Evolutionary conservation across 2,888 invertebrate genomes (phyloP), one percentile per base, ranked within the genome.

Genomic region (Drosophila neoperkinsi): DNA sequence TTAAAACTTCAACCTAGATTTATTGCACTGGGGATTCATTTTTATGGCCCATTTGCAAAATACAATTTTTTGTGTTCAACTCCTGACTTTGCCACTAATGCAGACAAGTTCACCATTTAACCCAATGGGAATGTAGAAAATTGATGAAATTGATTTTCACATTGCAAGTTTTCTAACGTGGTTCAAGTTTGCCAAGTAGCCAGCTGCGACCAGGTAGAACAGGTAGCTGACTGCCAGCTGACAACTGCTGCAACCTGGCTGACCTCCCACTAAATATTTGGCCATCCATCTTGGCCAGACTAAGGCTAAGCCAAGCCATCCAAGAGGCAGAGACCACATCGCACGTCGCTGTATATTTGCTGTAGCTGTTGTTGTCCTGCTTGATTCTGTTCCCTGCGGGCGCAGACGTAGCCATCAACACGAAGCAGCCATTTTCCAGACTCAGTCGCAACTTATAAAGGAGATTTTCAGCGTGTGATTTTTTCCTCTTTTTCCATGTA

Each of bases 361-460:
- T 63, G 52, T 25, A 18, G 50, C 5, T 43, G 63, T 46, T 67
- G 62, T 36, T 68, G 71, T 36, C 51, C 38, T 57, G 50, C 52
- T 28, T 46, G 31, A 55, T 16, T 34, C 16, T 30, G 36, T 57
- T 79, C 84, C 88, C 84, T 72, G 86, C 64, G 87, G 85, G 89
- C 72, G 67, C 82, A 86, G 89, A 84, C 85, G 80, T 84, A 74
- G 84, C 87, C 85, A 88, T 86, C 89, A 87, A 82, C 89, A 87
- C 82, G 73, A 70, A 57, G 67, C 79, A 69, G 69, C 69, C 76
- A 85, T 81, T 88, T 84, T 79, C 55, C 76, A 73, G 81, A 62
- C 80, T 74, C 88, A 71, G 83, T 75, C 83, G 72, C 67, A 77
- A 70, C 77, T 63, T 56, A 18, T 58, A 56, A 57, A 53, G 55